Percentiles rank a stretch among this genome's conserved stretches.
Conservation (phyloP, 2,113 vertebrate genomes). For the Petromus typicus region DNA sequence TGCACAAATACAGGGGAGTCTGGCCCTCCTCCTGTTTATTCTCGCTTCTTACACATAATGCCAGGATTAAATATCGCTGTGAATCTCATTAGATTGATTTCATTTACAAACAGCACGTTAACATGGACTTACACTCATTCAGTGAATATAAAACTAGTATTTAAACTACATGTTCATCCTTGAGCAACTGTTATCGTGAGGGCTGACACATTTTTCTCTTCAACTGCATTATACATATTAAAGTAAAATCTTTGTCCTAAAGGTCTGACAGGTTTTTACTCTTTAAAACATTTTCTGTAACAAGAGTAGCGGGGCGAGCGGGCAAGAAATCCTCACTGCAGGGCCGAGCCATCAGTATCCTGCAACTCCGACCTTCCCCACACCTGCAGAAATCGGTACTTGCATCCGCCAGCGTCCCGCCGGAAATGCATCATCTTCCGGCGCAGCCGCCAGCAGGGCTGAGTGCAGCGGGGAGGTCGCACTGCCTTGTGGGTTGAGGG, state of each 20-base stretch:
- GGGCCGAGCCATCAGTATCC: background rate
- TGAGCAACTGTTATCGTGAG: background rate
- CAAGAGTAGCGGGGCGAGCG: too few relatives aligned
- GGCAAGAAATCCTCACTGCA: too few relatives aligned
- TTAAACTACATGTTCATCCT: background rate
- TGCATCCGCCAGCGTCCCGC: background rate
- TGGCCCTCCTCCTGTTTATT: background rate
- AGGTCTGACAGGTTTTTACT: background rate
- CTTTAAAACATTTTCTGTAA: background rate
- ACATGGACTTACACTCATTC: background rate
- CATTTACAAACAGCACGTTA: background rate
- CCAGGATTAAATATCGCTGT: background rate
- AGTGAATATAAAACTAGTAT: background rate
- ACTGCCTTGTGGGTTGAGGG: background rate
- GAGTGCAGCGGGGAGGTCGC: background rate
- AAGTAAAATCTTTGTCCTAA: background rate
- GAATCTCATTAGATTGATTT: background rate
- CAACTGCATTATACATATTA: background rate
- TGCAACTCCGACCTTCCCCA: rapidly evolving
- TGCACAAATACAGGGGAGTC: background rate
- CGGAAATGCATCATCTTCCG: background rate
- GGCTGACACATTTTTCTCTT: background rate
- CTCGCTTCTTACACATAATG: background rate
- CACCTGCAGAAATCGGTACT: background rate
- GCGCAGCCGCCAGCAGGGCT: background rate